Evolutionary conservation across 2,888 invertebrate species (phyloP), one percentile per base, ranked within the genome.

Genomic region (Drosophila yooni): DNA sequence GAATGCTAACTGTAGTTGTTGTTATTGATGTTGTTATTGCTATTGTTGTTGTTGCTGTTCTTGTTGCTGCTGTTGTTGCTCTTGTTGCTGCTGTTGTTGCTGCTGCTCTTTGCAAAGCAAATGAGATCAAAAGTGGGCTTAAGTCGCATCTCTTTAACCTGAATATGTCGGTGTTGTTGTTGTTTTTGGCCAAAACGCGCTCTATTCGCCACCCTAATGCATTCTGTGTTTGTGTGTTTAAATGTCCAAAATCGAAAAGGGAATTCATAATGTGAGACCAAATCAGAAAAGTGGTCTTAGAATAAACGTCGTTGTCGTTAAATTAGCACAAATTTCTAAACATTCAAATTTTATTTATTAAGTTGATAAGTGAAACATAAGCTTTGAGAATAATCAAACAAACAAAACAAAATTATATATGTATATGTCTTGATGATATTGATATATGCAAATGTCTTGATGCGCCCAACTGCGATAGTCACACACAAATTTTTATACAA

Each of bases 81-180:
- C 60, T 40, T 70, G 60, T 21, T 61, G 54, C 7, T 65, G 53
- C 27, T 59, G 70, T 34, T 65, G 38, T 7, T 65, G 61, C 21
- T 62, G 64, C 58, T 66, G 54, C 61, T 88, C 71, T 81, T 78
- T 83, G 83, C 76, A 79, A 83, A 81, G 76, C 81, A 89, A 87
- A 88, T 89, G 84, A 88, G 85, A 88, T 85, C 83, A 88, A 88
- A 89, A 89, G 87, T 88, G 81, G 89, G 84, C 78, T 89, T 86
- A 81, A 79, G 79, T 79, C 77, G 84, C 83, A 88, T 84, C 84
- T 89, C 70, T 84, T 88, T 89, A 88, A 87, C 87, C 87, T 79
- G 56, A 88, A 88, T 88, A 81, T 79, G 81, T 79, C 78, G 74
- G 53, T 48, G 52, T 46, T 69, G 52, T 79, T 79, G 38, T 29